Percentiles rank a stretch among this genome's conserved stretches.
phyloP scores from a whole-genome alignment of 2,113 vertebrate species.

The Fulica atra region DNA sequence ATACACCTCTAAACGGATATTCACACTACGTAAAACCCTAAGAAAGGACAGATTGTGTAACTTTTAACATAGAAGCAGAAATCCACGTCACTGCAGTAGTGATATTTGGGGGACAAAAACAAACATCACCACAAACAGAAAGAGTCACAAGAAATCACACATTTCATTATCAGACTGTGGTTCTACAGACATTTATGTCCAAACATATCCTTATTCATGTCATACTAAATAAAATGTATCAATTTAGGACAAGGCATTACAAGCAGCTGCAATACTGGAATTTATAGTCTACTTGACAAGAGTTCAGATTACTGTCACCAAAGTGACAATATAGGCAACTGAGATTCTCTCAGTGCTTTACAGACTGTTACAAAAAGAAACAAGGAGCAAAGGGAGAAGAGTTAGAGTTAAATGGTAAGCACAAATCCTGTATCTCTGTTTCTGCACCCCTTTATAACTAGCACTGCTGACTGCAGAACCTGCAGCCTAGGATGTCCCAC shows the following conservation, averaged over 20 bases:
- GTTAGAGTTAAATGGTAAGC: neutral
- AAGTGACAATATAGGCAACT: neutral
- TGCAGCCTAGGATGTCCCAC: neutral
- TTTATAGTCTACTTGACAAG: neutral
- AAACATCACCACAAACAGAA: neutral
- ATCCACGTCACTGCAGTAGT: neutral
- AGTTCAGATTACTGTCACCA: neutral
- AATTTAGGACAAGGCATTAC: neutral
- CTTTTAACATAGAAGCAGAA: neutral
- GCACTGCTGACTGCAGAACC: neutral
- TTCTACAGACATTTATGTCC: neutral
- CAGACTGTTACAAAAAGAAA: neutral
- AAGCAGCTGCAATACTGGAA: neutral
- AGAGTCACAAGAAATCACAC: neutral
- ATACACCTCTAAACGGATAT: neutral
- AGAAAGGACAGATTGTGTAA: neutral
- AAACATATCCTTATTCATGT: neutral
- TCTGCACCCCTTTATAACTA: neutral
- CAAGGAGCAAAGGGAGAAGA: neutral
- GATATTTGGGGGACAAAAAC: neutral
- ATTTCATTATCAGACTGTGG: neutral
- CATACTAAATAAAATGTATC: neutral
- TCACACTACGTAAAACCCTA: fast-evolving
- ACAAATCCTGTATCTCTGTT: neutral
- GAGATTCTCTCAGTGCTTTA: neutral